Base-by-base conservation (phyloP, 2,113 vertebrate species). In the Phainopepla nitens region DNA sequence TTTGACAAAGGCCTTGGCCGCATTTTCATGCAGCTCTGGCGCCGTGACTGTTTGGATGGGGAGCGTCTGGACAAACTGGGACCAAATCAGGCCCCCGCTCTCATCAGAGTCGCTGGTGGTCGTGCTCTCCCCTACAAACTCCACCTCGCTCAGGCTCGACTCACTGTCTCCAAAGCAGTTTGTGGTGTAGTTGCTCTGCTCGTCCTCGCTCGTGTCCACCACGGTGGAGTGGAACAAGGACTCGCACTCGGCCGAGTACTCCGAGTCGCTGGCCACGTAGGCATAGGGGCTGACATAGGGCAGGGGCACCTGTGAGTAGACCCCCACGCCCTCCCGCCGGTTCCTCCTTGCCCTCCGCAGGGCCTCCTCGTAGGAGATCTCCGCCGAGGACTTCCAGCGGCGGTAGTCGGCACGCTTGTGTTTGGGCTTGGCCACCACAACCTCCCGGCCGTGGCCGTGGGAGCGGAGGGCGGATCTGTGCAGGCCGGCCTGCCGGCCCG, bases 81-180 rank as follows among this genome's bases (percentile, higher is more conserved):
- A 98, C 98, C 99, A 99, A n/a, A 98, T 98, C 14, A 99, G 89
- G 49, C 98, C 99, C 60, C 98, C 98, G 1, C 98, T 99, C 93
- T 99, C 98, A 41, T 99, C 98, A 0, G 99, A 99, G 95, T 99
- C 99, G 2, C 98, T 99, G 88, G 98, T 98, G 39, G 97, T 98
- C 2, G 98, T 98, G 95, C 98, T 99, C 94, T 98, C 98, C 60
- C 97, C 98, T 42, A 98, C 99, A 17, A 98, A 98, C 75, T 98
- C 98, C 12, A 97, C 98, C 90, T 99, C 99, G 3, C 99, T 99
- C 92, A 98, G 94, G 47, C 99, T 99, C 2, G 99, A 99, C 95
- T 99, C 99, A 2, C 99, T 99, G 98, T 99, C 99, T 58, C 99
- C 99, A 69, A 99, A 99, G 97, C 99, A 98, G 97, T 99, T 99